Percentiles rank a stretch among this genome's conserved stretches.
These are phyloP conservation scores for Ormyrus nitidulus DNA, from an alignment of 2,888 invertebrate species.

Conservation along the genomic window DNA sequence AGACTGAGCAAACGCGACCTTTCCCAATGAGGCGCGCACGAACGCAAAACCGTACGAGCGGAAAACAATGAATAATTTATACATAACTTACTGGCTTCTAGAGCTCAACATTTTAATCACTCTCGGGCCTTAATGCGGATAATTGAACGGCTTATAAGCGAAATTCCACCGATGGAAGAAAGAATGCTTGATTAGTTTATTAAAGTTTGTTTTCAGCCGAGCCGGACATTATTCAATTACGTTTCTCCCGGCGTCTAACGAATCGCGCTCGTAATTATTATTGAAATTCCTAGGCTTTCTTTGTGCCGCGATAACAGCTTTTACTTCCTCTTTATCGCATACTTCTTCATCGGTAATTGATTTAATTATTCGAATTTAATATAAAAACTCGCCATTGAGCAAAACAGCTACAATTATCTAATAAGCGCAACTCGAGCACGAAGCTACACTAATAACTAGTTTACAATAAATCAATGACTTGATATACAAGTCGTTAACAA, in stretches of 20 bases:
- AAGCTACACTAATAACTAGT: too few relatives aligned
- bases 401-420: too few relatives aligned
- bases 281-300: constrained; percentile 17
- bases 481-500: too few relatives aligned
- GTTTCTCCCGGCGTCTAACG: neutral
- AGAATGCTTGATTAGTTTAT: constrained; percentile 40
- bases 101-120: constrained; percentile 52
- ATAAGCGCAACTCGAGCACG: too few relatives aligned
- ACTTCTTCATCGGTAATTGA: neutral
- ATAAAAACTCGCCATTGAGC: too few relatives aligned
- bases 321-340: neutral
- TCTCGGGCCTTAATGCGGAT: constrained; percentile 14
- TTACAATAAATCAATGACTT: too few relatives aligned
- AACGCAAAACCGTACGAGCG: neutral
- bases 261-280: constrained; percentile 30
- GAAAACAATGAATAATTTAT: constrained; percentile 56
- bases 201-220: constrained; percentile 26
- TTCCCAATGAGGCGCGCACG: constrained; percentile 35
- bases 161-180: constrained; percentile 31
- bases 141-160: constrained; percentile 40
- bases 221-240: constrained; percentile 30
- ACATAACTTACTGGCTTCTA: constrained; percentile 34
- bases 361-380: neutral
- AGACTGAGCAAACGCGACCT: constrained; percentile 30
- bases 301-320: neutral